Conservation (phyloP, 1,140 invertebrate species). For the Plodia interpunctella region DNA sequence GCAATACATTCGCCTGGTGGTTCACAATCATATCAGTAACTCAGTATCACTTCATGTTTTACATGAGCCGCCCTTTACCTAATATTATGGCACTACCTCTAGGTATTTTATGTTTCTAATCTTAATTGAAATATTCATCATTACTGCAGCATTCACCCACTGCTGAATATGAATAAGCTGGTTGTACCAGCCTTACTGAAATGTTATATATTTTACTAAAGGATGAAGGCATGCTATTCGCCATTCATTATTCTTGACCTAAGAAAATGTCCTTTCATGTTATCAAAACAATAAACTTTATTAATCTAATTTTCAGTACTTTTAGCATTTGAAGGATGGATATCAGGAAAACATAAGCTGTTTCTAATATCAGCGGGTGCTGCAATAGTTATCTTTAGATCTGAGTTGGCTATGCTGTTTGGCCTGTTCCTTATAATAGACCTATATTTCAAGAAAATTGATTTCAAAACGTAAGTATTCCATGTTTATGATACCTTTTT, state of each 20-base stretch:
- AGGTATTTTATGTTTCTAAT: no score
- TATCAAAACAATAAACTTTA: slow-evolving; percentile 13
- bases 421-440: slow-evolving; percentile 92
- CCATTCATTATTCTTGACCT: no score
- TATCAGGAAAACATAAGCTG: slow-evolving; percentile 84
- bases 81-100: slow-evolving; percentile 96
- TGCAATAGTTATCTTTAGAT: slow-evolving; percentile 93
- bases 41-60: slow-evolving; percentile 99
- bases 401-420: slow-evolving; percentile 92
- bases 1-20: slow-evolving; percentile 87
- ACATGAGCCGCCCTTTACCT: slow-evolving; percentile 94
- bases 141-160: no score
- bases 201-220: not conserved
- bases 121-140: no score
- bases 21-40: slow-evolving; percentile 90
- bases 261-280: no score
- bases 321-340: slow-evolving; percentile 90
- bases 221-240: no score
- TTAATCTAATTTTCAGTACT: slow-evolving; percentile 87
- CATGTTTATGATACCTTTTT: no score
- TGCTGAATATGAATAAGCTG: no score
- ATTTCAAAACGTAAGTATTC: slow-evolving; percentile 73
- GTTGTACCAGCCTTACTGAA: no score
- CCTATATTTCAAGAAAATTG: slow-evolving; percentile 79
- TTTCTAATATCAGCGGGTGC: slow-evolving; percentile 92